phyloP scores from a whole-genome alignment of 1,140 invertebrate species.

The Drosophila punjabiensis region DNA sequence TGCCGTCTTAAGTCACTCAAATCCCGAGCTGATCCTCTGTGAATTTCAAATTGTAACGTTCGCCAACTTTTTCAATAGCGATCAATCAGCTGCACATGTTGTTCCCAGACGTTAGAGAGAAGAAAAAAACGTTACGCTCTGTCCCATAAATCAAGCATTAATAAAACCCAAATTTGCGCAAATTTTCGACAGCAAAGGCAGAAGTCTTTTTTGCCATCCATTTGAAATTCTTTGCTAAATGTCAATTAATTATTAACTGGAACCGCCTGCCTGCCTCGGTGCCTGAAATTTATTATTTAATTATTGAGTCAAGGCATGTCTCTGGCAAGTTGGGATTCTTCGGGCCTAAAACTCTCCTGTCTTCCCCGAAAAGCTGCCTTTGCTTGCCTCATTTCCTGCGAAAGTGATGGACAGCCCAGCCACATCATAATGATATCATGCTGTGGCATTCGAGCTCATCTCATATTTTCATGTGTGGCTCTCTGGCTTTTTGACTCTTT shows the following conservation, averaged over 20 bases:
- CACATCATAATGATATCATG: slow-evolving; percentile 70
- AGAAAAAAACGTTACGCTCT: slow-evolving; percentile 26
- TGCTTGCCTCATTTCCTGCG: slow-evolving; percentile 72
- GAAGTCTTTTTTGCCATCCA: slow-evolving; percentile 24
- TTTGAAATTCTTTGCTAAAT: slow-evolving; percentile 78
- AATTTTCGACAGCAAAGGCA: slow-evolving; percentile 57
- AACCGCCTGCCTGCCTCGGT: slow-evolving; percentile 32
- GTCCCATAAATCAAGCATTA: slow-evolving; percentile 68
- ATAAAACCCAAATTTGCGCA: slow-evolving; percentile 69
- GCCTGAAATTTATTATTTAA: slow-evolving; percentile 65
- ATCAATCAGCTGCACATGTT: slow-evolving; percentile 57
- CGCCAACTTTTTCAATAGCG: slow-evolving; percentile 31
- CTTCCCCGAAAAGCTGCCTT: slow-evolving; percentile 9
- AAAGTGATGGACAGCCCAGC: slow-evolving; percentile 63
- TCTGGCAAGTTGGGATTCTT: slow-evolving; percentile 40
- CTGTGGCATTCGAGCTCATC: slow-evolving; percentile 56
- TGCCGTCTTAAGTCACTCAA: slow-evolving; percentile 25
- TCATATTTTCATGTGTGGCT: slow-evolving; percentile 39
- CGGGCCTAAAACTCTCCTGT: slow-evolving; percentile 27
- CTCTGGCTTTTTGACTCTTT: slow-evolving; percentile 33
- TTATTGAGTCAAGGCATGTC: slow-evolving; percentile 72
- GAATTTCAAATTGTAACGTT: slow-evolving; percentile 69
- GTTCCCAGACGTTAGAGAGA: slow-evolving; percentile 40
- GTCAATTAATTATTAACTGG: slow-evolving; percentile 78
- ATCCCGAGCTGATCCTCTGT: background rate